A percentile compares a stretch with the other conserved stretches of the same genome.
These are phyloP conservation scores for Apoda limacodes DNA, from an alignment of 2,888 invertebrate genomes.

Conservation along the genomic window DNA sequence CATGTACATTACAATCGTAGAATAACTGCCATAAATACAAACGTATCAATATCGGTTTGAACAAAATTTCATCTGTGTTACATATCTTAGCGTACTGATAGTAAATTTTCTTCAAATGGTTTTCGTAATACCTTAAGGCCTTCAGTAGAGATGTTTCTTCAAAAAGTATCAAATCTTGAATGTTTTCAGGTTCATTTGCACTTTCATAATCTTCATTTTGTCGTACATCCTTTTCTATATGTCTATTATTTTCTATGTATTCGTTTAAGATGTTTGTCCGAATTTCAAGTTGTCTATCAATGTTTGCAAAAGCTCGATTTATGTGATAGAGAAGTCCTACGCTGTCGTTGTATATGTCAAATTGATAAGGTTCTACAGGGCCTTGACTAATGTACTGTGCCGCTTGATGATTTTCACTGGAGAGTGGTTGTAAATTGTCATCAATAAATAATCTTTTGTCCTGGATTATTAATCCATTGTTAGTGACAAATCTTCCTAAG, in stretches of 20 bases:
- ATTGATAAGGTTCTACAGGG: constrained; percentile 29
- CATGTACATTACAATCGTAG: constrained; percentile 64
- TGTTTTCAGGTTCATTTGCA: constrained; percentile 13
- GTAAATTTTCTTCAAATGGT: constrained; percentile 60
- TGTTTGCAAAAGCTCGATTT: constrained; percentile 40
- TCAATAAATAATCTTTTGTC: constrained; percentile 59
- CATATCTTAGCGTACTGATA: constrained; percentile 61
- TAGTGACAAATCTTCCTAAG: constrained; percentile 62
- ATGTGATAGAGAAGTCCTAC: constrained; percentile 58
- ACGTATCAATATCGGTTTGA: constrained; percentile 57
- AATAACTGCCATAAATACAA: constrained; percentile 72
- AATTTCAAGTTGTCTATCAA: constrained; percentile 38
- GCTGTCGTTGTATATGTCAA: constrained; percentile 42
- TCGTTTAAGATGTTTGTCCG: constrained; percentile 34
- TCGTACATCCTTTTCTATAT: constrained; percentile 13
- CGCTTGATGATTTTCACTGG: constrained; percentile 12
- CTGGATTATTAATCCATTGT: constrained; percentile 63
- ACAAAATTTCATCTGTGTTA: constrained; percentile 38
- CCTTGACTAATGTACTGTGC: constrained; percentile 18
- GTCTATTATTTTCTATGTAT: constrained; percentile 39
- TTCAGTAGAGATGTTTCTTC: constrained; percentile 58
- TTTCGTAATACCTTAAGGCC: constrained; percentile 54
- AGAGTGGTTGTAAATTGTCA: constrained; percentile 49
- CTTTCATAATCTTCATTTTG: constrained; percentile 10
- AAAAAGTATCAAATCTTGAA: constrained; percentile 35